Conservation (phyloP, 2,797 vertebrate species). For the Emydoidea blandingii region DNA sequence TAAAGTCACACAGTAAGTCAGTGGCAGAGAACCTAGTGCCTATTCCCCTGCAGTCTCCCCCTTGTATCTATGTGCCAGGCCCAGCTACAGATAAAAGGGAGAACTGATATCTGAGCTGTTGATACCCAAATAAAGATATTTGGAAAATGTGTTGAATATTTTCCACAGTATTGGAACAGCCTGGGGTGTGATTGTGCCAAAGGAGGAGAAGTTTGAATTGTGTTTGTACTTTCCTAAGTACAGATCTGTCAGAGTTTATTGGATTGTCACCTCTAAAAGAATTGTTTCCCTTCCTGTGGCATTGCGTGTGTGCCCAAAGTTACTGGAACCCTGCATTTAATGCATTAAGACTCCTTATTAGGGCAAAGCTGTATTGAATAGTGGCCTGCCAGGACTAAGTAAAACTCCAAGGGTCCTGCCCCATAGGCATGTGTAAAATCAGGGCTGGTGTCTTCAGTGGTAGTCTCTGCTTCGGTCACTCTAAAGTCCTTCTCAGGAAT, state of each 20-base stretch:
- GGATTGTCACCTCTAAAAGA: background rate
- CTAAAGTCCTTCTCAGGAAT: background rate
- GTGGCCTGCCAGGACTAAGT: background rate
- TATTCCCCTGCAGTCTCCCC: background rate
- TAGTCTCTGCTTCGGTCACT: rapidly evolving
- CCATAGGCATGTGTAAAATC: background rate
- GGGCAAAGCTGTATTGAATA: rapidly evolving
- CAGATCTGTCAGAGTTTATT: background rate
- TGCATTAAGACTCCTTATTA: too few species aligned
- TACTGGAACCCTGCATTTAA: background rate
- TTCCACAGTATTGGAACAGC: background rate
- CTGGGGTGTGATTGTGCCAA: rapidly evolving
- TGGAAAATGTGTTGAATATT: rapidly evolving
- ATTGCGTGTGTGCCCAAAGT: rapidly evolving
- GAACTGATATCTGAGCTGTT: background rate
- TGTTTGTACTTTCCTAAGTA: too few species aligned
- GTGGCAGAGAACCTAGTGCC: background rate
- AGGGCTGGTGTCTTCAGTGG: background rate
- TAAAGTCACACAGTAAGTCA: background rate
- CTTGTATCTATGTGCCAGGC: background rate
- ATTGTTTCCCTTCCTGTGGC: rapidly evolving
- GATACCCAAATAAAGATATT: background rate
- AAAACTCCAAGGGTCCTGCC: background rate
- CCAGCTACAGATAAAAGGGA: rapidly evolving
- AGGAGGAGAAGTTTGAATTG: background rate